Conservation (phyloP, 2,888 invertebrate genomes). For the Nomada hirtipes region DNA sequence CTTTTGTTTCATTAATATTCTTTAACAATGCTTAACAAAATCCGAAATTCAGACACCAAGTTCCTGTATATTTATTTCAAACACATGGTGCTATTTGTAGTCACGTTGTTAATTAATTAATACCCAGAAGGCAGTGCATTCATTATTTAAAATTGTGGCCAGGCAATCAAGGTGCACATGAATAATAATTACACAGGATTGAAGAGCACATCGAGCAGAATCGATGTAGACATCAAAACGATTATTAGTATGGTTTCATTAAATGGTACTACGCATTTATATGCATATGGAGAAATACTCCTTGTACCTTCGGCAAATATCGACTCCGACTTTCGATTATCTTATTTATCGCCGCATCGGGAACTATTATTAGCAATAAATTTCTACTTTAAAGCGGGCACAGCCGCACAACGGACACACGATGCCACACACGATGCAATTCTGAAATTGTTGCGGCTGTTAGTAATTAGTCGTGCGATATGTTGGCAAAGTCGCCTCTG, state of each 20-base stretch:
- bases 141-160: not conserved
- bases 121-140: not conserved
- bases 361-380: constrained; percentile 37
- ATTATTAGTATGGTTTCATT: not conserved
- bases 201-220: not conserved
- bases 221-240: not conserved
- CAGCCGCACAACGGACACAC: constrained; percentile 10
- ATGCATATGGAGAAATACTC: not conserved
- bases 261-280: not conserved
- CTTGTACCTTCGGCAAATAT: not conserved
- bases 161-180: not conserved
- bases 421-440: constrained; percentile 54
- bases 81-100: no score
- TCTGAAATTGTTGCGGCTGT: constrained; percentile 45
- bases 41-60: no score
- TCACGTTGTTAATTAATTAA: not conserved
- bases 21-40: not conserved
- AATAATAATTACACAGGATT: not conserved
- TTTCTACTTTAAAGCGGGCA: constrained; percentile 35
- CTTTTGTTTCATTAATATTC: not conserved
- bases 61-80: not conserved
- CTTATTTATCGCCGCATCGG: constrained; percentile 36
- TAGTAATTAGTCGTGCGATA: constrained; percentile 63
- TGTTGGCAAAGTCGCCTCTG: constrained; percentile 21
- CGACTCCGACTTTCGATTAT: not conserved